Conservation (phyloP, 2,113 vertebrate genomes). For the Callospermophilus lateralis region DNA sequence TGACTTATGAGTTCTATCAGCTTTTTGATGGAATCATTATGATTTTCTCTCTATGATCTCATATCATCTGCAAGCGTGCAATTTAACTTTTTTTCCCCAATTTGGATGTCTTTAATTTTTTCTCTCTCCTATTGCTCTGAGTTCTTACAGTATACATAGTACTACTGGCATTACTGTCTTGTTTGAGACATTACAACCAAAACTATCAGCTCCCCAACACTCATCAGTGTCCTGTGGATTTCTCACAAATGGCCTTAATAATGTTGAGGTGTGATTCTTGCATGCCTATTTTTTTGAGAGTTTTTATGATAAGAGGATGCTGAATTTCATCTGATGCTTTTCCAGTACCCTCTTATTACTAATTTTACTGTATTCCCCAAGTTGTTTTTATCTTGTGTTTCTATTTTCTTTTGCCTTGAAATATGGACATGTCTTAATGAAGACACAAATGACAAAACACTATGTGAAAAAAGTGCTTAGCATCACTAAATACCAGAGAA, state of each 20-base stretch:
- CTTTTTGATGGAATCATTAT: neutral
- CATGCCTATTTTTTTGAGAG: neutral
- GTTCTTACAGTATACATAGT: neutral
- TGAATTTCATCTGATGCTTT: neutral
- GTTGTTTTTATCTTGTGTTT: neutral
- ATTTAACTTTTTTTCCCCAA: neutral
- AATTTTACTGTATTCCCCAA: neutral
- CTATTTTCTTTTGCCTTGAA: no score
- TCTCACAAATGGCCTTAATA: neutral
- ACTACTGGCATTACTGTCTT: neutral
- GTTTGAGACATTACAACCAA: neutral
- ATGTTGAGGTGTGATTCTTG: neutral
- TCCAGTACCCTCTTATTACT: neutral
- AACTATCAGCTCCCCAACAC: neutral
- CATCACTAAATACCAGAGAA: no score
- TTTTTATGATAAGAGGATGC: neutral
- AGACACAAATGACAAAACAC: no score
- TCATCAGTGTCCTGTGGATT: neutral
- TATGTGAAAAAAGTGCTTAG: no score
- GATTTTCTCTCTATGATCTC: neutral
- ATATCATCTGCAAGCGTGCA: neutral
- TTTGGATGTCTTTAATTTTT: neutral
- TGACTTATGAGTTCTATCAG: neutral
- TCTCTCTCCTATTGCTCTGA: neutral
- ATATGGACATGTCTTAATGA: no score